Evolutionary conservation across 2,888 invertebrate species (phyloP), one percentile per base, ranked within the genome.

Genomic region (Lasioglossum leucozonium): DNA sequence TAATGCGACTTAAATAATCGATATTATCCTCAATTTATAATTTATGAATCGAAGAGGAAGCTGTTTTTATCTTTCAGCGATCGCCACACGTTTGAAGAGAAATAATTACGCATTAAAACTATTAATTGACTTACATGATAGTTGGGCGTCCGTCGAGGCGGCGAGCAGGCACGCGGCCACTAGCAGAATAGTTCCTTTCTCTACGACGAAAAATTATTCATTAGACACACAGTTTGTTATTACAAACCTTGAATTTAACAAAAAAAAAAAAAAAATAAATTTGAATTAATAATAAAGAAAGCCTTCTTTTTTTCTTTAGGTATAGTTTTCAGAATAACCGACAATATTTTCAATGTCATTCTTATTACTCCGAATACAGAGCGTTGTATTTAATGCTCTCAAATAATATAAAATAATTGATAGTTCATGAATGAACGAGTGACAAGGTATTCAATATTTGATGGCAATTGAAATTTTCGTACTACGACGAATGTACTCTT

Each of bases 71-170:
- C 40, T 42, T 1, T 8, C 6, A 47, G 0, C 4, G 22, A 72
- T 51, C 10, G 8, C 8, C 16, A 22, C 18, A 4, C 10, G 67
- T 69, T 55, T 71, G 5, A 22, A 4, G 37, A 40, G n/a, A 65
- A 72, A 22, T n/a, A 77, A 47, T 58, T 58, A 47, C 30, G n/a
- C 4, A 16, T 72, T 65, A 16, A 4, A 4, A 16, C 3, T 26
- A 73, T 74, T 69, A 71, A 72, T 76, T 77, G 80, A 90, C 88
- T 91, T 86, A 91, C 91, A 34, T 47, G 88, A 88, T 37, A 84
- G 42, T 16, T 91, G 91, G 37, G 83, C 88, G 8, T 40, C 37
- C 22, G 82, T 37, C 26, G 62, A n/a, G 22, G 44, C 67, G 26
- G 82, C 42, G 13, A 89, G 13, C 40, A 85, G 5, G 16, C 75